Base-by-base conservation (phyloP, 2,113 vertebrate genomes). In the Brevimyrus niger region DNA sequence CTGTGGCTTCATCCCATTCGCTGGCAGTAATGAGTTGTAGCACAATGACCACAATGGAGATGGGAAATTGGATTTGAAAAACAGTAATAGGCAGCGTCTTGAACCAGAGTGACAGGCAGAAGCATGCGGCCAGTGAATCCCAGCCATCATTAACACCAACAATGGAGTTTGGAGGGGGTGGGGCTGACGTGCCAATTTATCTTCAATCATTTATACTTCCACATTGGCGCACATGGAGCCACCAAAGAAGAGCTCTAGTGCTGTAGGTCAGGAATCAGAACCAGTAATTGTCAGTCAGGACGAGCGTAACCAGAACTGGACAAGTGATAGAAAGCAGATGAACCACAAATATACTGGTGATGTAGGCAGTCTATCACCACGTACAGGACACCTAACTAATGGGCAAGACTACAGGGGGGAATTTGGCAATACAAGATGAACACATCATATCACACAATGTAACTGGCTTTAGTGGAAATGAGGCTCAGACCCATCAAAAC, bases 21-120 rank as follows among this genome's bases (percentile, higher is more conserved):
- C 44, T 19, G 10, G 86, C 61, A n/a, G 42, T 50, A 10, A 82
- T 86, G 76, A 80, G 19, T 53, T 86, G 76, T 42, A 50, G 51
- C 85, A 76, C 46, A 86, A 90, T 53, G 69, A 84, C 15, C 82
- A 93, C 89, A 90, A 46, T 2, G 48, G 91, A 44, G 53, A 88
- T 87, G 90, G 90, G 89, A 92, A 93, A 94, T 73, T 89, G 89
- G 90, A 92, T 92, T 86, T 85, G 76, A 47, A 76, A 87, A 90
- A 76, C 91, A 88, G 91, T 90, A 90, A 92, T 85, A 89, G 90
- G 87, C 92, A 87, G 87, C 82, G 9, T 51, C 65, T 73, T 85
- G 89, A 91, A 90, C 91, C 3, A 73, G 90, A 89, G 92, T 53
- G 86, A 87, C 69, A 87, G 89, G 44, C 83, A 76, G 46, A 61